Conservation (phyloP, 2,113 vertebrate genomes). For the Oreochromis aureus region DNA sequence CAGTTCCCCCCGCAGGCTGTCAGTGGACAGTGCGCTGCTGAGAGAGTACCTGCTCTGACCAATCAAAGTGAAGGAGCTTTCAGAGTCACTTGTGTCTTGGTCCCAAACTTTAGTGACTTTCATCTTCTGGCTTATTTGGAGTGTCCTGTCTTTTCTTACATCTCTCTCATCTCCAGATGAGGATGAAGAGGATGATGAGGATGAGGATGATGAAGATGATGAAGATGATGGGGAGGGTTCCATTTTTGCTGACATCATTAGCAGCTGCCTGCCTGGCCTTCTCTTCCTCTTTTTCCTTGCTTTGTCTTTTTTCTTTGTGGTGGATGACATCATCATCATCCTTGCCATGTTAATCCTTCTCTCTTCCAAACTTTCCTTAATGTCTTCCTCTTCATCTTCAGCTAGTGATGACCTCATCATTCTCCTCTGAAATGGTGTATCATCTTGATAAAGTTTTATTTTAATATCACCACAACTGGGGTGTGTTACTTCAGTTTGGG, state of each 20-base stretch:
- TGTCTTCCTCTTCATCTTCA: constrained; percentile 21
- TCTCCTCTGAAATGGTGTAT: neutral
- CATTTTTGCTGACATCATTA: constrained; percentile 45
- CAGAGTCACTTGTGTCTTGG: constrained; percentile 63
- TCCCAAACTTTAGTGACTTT: constrained; percentile 1
- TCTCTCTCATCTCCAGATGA: constrained; percentile 66
- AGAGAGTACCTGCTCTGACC: constrained; percentile 31
- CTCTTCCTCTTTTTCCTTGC: constrained; percentile 26
- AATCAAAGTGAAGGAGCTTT: constrained; percentile 23
- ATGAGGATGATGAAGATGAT: neutral
- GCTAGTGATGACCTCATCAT: constrained; percentile 19
- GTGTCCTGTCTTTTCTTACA: constrained; percentile 15
- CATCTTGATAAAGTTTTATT: neutral
- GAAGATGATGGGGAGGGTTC: constrained; percentile 31
- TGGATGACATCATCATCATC: neutral
- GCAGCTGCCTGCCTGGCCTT: neutral
- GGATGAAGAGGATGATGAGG: constrained; percentile 21
- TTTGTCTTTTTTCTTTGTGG: constrained; percentile 1
- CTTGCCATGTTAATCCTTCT: neutral
- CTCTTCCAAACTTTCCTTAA: neutral
- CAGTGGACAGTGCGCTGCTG: constrained; percentile 26
- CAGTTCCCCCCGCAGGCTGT: constrained; percentile 26
- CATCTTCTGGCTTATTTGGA: constrained; percentile 6
- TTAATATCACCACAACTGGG: too few species aligned
- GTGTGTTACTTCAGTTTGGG: neutral